A percentile compares a stretch with the other conserved stretches of the same genome.
Conservation (phyloP, 2,888 invertebrate species). For the Cryptocheilus praepositus region DNA sequence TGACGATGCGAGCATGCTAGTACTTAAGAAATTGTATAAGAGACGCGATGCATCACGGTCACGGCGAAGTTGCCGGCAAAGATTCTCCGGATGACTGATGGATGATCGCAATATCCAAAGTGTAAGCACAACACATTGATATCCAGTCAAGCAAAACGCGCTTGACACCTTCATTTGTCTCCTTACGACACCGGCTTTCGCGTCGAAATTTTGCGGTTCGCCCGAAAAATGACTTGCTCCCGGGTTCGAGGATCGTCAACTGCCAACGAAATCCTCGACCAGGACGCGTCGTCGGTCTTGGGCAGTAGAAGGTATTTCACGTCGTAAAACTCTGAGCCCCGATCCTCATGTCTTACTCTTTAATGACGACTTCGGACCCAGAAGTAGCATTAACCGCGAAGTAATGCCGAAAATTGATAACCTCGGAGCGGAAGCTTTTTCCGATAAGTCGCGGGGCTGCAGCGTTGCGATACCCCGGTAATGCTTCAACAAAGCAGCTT, state of each 20-base stretch:
- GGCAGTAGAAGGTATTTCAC: too few species aligned
- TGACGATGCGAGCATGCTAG: constrained; percentile 15
- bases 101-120: constrained; percentile 34
- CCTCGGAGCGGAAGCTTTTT: constrained; percentile 21
- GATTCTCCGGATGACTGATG: constrained; percentile 31
- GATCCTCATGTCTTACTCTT: too few species aligned
- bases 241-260: too few species aligned
- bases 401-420: constrained; percentile 7
- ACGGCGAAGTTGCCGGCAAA: constrained; percentile 16
- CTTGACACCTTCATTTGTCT: too few species aligned
- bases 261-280: too few species aligned
- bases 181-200: too few species aligned
- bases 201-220: not conserved
- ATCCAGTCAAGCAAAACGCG: too few species aligned
- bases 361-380: too few species aligned
- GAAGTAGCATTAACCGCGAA: not conserved
- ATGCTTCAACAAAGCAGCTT: constrained; percentile 35
- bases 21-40: constrained; percentile 39
- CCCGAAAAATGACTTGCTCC: not conserved
- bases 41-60: constrained; percentile 34
- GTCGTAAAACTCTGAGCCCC: too few species aligned
- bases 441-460: constrained; percentile 31
- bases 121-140: too few species aligned
- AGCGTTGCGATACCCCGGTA: constrained; percentile 29
- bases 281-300: too few species aligned